Evolutionary conservation across 2,113 vertebrate species (phyloP).

Genomic region (Phocoena phocoena): DNA sequence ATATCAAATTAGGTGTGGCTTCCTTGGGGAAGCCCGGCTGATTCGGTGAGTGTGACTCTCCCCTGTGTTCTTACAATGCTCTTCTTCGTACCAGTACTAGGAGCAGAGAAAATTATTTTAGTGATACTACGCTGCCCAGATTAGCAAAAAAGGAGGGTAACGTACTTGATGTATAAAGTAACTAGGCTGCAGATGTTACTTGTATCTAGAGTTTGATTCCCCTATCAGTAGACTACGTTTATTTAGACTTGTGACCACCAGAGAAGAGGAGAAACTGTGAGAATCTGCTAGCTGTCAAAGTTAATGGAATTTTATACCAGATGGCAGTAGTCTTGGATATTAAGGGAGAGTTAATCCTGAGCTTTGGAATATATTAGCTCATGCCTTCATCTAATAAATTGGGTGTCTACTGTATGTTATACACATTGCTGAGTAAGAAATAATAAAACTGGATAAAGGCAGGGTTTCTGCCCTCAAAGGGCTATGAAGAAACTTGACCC

Average conservation of each 20-base stretch:
- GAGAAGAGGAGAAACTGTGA: background rate
- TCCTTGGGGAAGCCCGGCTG: background rate
- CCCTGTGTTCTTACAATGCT: background rate
- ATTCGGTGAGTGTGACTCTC: background rate
- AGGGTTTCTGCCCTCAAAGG: background rate
- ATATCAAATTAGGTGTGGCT: background rate
- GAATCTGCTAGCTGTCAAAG: background rate
- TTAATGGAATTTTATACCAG: background rate
- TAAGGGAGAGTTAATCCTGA: background rate
- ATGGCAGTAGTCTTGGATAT: background rate
- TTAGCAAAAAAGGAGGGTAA: background rate
- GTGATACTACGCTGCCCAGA: background rate
- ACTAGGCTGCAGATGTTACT: background rate
- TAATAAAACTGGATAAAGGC: background rate
- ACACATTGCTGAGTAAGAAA: background rate
- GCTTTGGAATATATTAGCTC: background rate
- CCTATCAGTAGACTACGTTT: background rate
- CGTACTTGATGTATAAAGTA: background rate
- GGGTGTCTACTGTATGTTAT: background rate
- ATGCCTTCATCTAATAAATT: background rate
- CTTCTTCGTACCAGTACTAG: background rate
- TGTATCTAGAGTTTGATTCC: conserved; percentile 5
- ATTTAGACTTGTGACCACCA: background rate
- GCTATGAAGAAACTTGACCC: background rate
- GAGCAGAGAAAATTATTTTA: background rate